Evolutionary conservation across 2,113 vertebrate genomes (phyloP), one percentile per base, ranked within the genome.

Genomic region (Leptosomus discolor): DNA sequence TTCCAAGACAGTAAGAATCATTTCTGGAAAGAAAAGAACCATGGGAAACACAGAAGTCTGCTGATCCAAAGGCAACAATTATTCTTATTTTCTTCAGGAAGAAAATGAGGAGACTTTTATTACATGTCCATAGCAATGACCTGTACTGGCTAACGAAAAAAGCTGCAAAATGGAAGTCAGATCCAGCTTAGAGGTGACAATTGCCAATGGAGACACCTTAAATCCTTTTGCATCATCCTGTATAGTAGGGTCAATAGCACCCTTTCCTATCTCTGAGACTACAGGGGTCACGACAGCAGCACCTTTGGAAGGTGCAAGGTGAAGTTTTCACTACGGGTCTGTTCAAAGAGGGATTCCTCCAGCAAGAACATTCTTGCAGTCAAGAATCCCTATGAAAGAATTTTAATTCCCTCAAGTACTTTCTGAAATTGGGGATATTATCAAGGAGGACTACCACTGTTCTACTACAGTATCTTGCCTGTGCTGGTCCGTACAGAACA

Each of bases 21-120:
- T 85, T 81, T 90, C 68, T 74, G 61, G 90, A 91, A 94, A 91
- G 71, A 92, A 86, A 81, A 85, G 88, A 92, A 82, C 79, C 90
- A 74, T 13, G 19, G 37, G 76, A 97, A 88, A 79, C 34, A 68
- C 15, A 64, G 43, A 90, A 79, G 15, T 41, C 29, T 69, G 32
- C 17, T 80, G 70, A 85, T 85, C 19, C 56, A 81, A 73, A 29
- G 85, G 53, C 86, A 97, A 82, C 83, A 93, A 88, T 87, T 77
- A 61, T 60, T 71, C 79, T 86, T 57, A 17, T 84, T 93, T 90
- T 70, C 60, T 88, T 71, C 70, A 50, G 12, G 22, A 64, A 70
- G n/a, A 70, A 91, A 45, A 90, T 22, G 11, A 63, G 46, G 37
- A 67, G 17, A 46, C 14, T 76, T 83, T 56, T 43, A 54, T 27